Conservation (phyloP, 2,797 vertebrate species). For the Sebastes aleutianus region DNA sequence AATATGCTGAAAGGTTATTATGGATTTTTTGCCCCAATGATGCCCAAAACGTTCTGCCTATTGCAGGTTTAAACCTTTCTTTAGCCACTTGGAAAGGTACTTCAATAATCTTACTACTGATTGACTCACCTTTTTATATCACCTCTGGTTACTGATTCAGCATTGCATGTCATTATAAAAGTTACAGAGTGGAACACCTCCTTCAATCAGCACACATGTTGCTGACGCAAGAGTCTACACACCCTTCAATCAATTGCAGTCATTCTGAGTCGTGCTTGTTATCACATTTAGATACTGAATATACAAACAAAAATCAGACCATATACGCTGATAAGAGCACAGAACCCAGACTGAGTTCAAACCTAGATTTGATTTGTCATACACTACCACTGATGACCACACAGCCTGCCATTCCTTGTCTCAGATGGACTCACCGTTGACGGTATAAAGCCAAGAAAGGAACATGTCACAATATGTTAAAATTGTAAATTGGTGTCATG, state of each 20-base stretch:
- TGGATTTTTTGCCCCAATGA: too few relatives aligned
- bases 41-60: not conserved
- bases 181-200: conserved; percentile 6
- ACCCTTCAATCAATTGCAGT: conserved; percentile 26
- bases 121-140: conserved; percentile 28
- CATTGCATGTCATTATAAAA: not conserved
- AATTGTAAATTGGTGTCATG: not conserved
- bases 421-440: not conserved
- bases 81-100: not conserved
- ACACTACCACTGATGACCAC: not conserved
- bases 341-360: not conserved
- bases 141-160: conserved; percentile 14
- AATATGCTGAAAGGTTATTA: too few relatives aligned
- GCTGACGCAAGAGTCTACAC: conserved; percentile 59
- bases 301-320: not conserved
- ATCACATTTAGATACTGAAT: not conserved
- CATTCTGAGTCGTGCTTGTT: not conserved
- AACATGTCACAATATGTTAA: not conserved
- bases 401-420: not conserved
- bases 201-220: conserved; percentile 24
- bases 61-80: not conserved
- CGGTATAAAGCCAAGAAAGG: not conserved
- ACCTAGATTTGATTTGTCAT: conserved; percentile 3
- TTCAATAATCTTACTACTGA: not conserved
- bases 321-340: not conserved